Conservation (phyloP, 2,888 invertebrate species). For the Drosophila trichaetosa region DNA sequence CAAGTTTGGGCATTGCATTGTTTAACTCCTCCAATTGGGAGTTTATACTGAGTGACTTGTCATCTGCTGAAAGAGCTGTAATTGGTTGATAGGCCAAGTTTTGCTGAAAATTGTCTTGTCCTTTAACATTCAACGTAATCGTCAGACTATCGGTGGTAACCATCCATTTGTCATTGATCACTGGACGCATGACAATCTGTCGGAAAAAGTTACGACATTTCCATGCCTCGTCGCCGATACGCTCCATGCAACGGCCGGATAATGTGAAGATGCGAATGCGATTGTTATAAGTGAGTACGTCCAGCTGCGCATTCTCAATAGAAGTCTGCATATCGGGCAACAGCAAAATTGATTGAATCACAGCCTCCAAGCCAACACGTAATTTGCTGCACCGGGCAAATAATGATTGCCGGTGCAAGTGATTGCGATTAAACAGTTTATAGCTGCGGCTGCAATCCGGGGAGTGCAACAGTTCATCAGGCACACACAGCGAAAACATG, state of each 20-base stretch:
- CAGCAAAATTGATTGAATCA: not conserved
- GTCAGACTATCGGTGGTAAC: constrained; percentile 3
- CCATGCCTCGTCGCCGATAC: not conserved
- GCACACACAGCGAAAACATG: not conserved
- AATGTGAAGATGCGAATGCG: not conserved
- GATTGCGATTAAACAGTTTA: not conserved
- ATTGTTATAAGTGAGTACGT: not conserved
- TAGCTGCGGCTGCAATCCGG: not conserved
- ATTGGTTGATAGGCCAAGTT: not conserved
- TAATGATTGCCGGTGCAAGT: not conserved
- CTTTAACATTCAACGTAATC: not conserved
- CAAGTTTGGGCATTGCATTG: not conserved
- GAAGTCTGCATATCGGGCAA: not conserved
- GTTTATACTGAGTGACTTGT: not conserved
- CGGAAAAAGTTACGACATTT: not conserved
- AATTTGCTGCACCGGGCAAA: not conserved
- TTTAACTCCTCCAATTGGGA: not conserved
- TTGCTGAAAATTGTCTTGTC: not conserved
- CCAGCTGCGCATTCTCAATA: not conserved
- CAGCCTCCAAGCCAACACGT: not conserved
- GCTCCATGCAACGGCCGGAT: not conserved
- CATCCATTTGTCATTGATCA: not conserved
- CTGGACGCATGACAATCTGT: not conserved
- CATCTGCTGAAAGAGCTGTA: not conserved
- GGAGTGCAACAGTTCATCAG: not conserved